A percentile compares a stretch with the other conserved stretches of the same genome.
Conservation (phyloP, 1,140 invertebrate species). For the Planococcus citri region DNA sequence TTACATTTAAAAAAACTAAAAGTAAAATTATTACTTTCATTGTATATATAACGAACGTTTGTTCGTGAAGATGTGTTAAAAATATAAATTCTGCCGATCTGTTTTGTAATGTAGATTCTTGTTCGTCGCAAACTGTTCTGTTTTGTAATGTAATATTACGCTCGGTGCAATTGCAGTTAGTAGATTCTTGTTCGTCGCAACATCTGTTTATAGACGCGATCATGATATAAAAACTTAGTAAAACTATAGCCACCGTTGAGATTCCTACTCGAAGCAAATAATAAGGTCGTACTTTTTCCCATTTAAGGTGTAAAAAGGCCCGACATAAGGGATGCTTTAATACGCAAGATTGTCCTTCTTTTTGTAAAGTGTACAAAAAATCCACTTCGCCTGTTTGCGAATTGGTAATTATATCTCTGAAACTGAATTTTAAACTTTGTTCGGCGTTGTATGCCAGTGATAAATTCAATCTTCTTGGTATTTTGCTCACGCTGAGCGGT, state of each 20-base stretch:
- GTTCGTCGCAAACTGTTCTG: too few species aligned
- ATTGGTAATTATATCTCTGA: slow-evolving; percentile 60
- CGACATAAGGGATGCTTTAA: slow-evolving; percentile 68
- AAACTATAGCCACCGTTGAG: too few species aligned
- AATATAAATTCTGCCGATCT: too few species aligned
- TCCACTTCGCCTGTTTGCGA: slow-evolving; percentile 64
- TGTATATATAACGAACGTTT: too few species aligned
- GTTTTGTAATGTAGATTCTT: too few species aligned
- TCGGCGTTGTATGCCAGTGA: slow-evolving; percentile 62
- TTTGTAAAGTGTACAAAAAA: slow-evolving; percentile 66
- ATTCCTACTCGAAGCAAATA: slow-evolving; percentile 65
- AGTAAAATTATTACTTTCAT: too few species aligned
- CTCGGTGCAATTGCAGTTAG: too few species aligned
- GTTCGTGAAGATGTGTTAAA: too few species aligned
- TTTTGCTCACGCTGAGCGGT: slow-evolving; percentile 60
- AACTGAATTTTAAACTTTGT: slow-evolving; percentile 64
- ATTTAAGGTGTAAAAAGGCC: slow-evolving; percentile 70
- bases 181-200: too few species aligned
- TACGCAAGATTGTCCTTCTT: slow-evolving; percentile 70
- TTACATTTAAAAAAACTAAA: slow-evolving; percentile 33
- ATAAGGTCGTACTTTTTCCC: slow-evolving; percentile 76
- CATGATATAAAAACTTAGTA: too few species aligned
- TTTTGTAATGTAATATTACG: too few species aligned
- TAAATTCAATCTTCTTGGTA: slow-evolving; percentile 58
- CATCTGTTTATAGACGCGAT: too few species aligned